These are phyloP conservation scores for Pipistrellus pygmaeus DNA, from an alignment of 2,797 vertebrate genomes.

Conservation along the genomic window DNA sequence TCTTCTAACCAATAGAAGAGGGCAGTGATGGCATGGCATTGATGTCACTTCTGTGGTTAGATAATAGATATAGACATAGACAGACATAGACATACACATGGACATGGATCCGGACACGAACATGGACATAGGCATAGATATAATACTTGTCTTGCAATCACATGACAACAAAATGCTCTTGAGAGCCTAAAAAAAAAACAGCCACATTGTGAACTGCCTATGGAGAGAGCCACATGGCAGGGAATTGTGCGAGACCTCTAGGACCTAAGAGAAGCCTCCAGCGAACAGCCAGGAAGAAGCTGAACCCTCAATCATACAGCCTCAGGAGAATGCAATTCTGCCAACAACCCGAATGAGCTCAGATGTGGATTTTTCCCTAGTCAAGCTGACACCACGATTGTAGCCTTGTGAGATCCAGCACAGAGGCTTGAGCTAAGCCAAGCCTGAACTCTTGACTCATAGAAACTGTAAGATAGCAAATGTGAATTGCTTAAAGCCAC, in stretches of 20 bases:
- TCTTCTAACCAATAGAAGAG: conserved; percentile 24
- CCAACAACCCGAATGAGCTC: not conserved
- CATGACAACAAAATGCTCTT: not conserved
- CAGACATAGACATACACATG: not conserved
- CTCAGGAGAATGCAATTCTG: not conserved
- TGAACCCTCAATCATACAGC: not conserved
- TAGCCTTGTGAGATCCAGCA: not conserved
- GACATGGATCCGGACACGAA: too few species aligned
- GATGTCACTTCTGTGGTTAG: not conserved
- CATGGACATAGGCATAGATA: not conserved
- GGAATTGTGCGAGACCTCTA: not conserved
- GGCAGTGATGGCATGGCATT: not conserved
- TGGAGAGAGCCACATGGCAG: not conserved
- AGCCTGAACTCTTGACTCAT: not conserved
- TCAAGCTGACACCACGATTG: not conserved
- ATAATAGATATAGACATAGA: not conserved
- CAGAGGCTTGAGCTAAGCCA: conserved; percentile 19
- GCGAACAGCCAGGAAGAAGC: conserved; percentile 33
- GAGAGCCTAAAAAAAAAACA: conserved; percentile 3
- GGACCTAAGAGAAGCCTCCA: not conserved
- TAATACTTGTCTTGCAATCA: not conserved
- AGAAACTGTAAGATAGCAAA: conserved; percentile 47
- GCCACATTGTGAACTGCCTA: not conserved
- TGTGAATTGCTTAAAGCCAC: conserved; percentile 20
- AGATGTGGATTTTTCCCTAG: not conserved